These are phyloP conservation scores for Henicopernis longicauda DNA, from an alignment of 2,113 vertebrate species.

Conservation along the genomic window DNA sequence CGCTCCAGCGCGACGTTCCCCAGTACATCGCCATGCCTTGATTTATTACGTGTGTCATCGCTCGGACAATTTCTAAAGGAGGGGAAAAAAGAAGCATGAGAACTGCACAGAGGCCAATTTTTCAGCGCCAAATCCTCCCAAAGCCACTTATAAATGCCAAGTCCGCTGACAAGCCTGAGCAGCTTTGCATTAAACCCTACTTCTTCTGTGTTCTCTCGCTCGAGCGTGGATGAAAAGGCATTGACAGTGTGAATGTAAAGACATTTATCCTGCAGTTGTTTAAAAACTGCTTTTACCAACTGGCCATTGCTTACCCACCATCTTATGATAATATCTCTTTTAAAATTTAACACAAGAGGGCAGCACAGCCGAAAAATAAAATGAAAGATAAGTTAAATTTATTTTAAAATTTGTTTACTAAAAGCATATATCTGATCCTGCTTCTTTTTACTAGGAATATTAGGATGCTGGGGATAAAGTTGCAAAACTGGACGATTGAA, in stretches of 20 bases:
- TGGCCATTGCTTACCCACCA: rapidly evolving
- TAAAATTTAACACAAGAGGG: conserved; percentile 58
- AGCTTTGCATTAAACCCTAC: rapidly evolving
- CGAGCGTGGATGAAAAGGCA: rapidly evolving
- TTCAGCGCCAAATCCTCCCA: not conserved
- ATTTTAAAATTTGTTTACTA: not conserved
- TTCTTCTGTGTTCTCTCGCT: not conserved
- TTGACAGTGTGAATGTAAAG: rapidly evolving
- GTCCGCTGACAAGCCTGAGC: rapidly evolving
- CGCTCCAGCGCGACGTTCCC: conserved; percentile 96
- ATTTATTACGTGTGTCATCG: conserved; percentile 96
- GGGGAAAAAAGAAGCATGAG: rapidly evolving
- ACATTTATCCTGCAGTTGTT: not conserved
- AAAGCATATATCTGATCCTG: rapidly evolving
- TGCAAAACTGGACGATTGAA: rapidly evolving
- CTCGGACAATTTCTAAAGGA: conserved; percentile 88
- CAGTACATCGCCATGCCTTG: conserved; percentile 99
- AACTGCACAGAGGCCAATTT: not conserved
- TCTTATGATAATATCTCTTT: not conserved
- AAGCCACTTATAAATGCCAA: rapidly evolving
- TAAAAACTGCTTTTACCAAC: not conserved
- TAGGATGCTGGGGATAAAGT: not conserved
- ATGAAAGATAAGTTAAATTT: not conserved
- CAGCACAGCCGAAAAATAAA: conserved; percentile 43
- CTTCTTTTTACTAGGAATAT: not conserved